Conservation (phyloP, 2,797 vertebrate genomes). For the Spinus pinus region DNA sequence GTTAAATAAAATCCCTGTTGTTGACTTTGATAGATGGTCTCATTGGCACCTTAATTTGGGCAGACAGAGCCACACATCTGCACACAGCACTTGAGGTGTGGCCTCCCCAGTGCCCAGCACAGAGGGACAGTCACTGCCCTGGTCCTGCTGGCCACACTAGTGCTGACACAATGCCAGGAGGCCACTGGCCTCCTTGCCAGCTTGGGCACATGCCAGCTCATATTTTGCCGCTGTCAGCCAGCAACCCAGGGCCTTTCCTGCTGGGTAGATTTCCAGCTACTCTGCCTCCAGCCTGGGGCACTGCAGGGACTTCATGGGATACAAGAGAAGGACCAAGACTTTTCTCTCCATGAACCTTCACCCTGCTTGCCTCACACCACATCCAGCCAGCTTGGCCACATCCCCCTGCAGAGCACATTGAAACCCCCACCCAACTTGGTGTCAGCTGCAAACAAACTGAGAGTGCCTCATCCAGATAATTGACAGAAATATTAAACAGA, state of each 20-base stretch:
- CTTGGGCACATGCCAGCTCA: accelerated
- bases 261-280: not conserved
- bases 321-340: accelerated
- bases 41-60: accelerated
- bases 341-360: not conserved
- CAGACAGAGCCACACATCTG: too few species aligned
- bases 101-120: not conserved
- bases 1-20: not conserved
- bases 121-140: not conserved
- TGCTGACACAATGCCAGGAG: not conserved
- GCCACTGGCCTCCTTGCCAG: accelerated
- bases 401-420: accelerated
- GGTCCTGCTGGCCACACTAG: accelerated
- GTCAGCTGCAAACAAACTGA: not conserved
- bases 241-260: not conserved
- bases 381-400: accelerated
- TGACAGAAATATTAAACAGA: not conserved
- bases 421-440: not conserved
- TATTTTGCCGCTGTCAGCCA: accelerated
- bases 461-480: not conserved
- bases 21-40: not conserved
- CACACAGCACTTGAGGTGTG: not conserved
- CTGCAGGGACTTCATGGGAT: accelerated
- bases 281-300: not conserved
- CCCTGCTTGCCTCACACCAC: accelerated